These are phyloP conservation scores for Exephanes ischioxanthus DNA, from an alignment of 2,888 invertebrate species.

Conservation along the genomic window DNA sequence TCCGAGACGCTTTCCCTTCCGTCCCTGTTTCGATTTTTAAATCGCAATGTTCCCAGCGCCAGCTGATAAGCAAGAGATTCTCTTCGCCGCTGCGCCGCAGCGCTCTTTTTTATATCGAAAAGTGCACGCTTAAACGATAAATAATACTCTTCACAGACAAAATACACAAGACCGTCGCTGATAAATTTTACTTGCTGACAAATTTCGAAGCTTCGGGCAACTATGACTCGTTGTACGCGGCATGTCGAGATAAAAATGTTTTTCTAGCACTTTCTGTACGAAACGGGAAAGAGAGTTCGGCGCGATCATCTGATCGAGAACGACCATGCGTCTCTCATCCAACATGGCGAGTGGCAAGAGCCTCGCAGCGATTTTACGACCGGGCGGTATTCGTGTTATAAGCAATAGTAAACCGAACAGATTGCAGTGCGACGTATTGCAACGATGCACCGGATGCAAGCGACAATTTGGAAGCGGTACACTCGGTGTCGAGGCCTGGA, in stretches of 20 bases:
- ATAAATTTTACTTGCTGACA: too few relatives aligned
- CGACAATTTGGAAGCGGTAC: slow-evolving; percentile 74
- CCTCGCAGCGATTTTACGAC: slow-evolving; percentile 81
- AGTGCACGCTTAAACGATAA: too few relatives aligned
- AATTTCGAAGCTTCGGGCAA: not conserved
- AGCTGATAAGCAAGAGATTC: slow-evolving; percentile 30
- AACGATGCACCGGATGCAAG: slow-evolving; percentile 75
- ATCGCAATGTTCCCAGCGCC: slow-evolving; percentile 24
- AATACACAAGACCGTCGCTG: too few relatives aligned
- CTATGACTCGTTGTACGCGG: not conserved
- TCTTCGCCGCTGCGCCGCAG: not conserved
- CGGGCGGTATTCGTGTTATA: slow-evolving; percentile 81
- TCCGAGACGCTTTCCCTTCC: not conserved
- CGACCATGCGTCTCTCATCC: slow-evolving; percentile 78
- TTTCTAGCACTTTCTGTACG: not conserved
- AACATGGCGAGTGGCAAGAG: slow-evolving; percentile 85
- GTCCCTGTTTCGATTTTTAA: slow-evolving; percentile 35
- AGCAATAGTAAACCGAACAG: slow-evolving; percentile 78
- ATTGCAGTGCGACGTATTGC: slow-evolving; percentile 72
- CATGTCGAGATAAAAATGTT: not conserved
- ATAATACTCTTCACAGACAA: too few relatives aligned
- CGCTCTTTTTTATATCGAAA: not conserved
- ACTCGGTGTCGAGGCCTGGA: slow-evolving; percentile 77
- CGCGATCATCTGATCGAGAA: slow-evolving; percentile 35
- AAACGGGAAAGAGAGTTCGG: not conserved